Base-by-base conservation (phyloP, 2,797 vertebrate genomes). In the Poecilia gillii region DNA sequence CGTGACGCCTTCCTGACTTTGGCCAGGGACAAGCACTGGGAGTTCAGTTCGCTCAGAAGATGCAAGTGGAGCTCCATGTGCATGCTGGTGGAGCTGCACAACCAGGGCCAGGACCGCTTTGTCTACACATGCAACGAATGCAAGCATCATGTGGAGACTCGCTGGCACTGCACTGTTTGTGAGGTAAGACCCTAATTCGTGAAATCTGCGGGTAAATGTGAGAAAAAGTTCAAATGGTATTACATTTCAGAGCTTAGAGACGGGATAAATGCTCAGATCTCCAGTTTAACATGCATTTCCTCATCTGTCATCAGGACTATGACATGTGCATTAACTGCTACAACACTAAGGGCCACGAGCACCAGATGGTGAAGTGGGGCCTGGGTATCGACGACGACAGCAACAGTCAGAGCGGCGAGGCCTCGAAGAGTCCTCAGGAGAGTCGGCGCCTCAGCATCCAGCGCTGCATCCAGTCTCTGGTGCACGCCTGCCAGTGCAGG, bases 291-390 rank as follows among this genome's bases (percentile, higher is more conserved):
- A 4, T 71, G n/a, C 11, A 0, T 80, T 43, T 88, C 70, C 5
- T 81, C 76, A 3, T 39, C 14, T 75, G 11, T 70, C 72, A 13
- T 28, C 92, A 99, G 99, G 99, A 99, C 94, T 99, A 98, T 0
- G 99, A 99, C 94, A 96, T 99, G 84, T 99, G 99, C 94, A 99
- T 99, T 90, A 99, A 96, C 94, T 99, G 99, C 97, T 98, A 99
- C 95, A 98, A 97, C 93, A 92, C 91, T 86, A 99, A 98, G 95
- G 97, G 97, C 92, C 99, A 99, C 12, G 97, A 97, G 87, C 99
- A 99, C 94, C 97, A 97, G 94, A 99, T 99, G 99, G 97, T 99
- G 28, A 99, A 99, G 91, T 99, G 99, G 98, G 99, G 99, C 53
- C 93, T 99, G 88, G 98, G 98, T 79, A 93, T 99, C 81, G 99